Conservation (phyloP, 2,797 vertebrate genomes). For the Novumbra hubbsi region DNA sequence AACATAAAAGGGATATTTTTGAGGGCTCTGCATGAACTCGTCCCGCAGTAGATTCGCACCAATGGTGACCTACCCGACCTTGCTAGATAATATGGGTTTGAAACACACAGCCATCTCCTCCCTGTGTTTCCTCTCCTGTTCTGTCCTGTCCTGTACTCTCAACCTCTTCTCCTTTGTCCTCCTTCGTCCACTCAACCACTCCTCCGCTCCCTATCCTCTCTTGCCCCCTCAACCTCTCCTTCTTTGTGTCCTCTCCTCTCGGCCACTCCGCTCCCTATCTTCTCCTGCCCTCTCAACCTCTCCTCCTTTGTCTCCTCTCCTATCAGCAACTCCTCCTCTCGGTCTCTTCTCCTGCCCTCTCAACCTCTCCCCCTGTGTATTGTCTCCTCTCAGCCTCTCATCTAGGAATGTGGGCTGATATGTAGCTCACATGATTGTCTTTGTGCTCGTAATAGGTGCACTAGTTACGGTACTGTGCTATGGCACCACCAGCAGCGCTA, state of each 20-base stretch:
- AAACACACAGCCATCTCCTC: too few species aligned
- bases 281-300: too few species aligned
- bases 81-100: too few species aligned
- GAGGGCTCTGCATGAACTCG: too few species aligned
- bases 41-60: too few species aligned
- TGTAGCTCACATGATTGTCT: slow-evolving; percentile 22
- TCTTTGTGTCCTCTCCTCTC: not conserved
- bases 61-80: too few species aligned
- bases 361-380: not conserved
- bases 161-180: too few species aligned
- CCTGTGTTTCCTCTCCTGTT: too few species aligned
- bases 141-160: too few species aligned
- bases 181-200: not conserved
- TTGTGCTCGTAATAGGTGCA: slow-evolving; percentile 23
- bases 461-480: slow-evolving; percentile 23
- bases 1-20: too few species aligned
- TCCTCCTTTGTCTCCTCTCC: not conserved
- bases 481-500: slow-evolving; percentile 8
- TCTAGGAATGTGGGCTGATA: slow-evolving; percentile 10
- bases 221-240: not conserved
- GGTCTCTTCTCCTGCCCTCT: not conserved
- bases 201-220: not conserved
- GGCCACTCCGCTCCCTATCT: not conserved
- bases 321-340: not conserved
- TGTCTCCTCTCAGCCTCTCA: not conserved